Percentiles rank a stretch among this genome's conserved stretches.
phyloP scores from a whole-genome alignment of 2,888 invertebrate genomes.

The Agrochola lychnidis region DNA sequence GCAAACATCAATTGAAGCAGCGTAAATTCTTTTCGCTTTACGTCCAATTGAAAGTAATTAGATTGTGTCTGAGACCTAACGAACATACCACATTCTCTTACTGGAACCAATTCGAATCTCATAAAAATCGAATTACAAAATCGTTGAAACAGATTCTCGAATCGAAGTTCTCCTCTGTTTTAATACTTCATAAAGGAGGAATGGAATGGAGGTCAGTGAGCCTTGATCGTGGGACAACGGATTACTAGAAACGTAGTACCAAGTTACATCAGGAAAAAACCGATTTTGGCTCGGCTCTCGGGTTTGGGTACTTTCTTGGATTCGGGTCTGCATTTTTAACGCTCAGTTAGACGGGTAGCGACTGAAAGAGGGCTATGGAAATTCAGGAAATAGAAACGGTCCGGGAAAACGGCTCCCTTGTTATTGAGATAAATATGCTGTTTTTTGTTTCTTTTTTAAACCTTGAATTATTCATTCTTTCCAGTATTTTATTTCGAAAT shows the following conservation, averaged over 20 bases:
- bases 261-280: constrained; percentile 44
- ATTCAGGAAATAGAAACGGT: constrained; percentile 29
- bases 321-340: constrained; percentile 59
- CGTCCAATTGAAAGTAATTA: constrained; percentile 33
- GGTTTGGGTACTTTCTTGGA: constrained; percentile 43
- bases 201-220: constrained; percentile 18
- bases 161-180: constrained; percentile 1
- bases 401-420: constrained; percentile 4
- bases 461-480: constrained; percentile 26
- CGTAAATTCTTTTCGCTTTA: constrained; percentile 32
- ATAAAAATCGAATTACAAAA: constrained; percentile 23
- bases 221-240: not conserved
- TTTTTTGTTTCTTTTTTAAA: constrained; percentile 20
- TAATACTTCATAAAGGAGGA: constrained; percentile 22
- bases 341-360: constrained; percentile 48
- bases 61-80: constrained; percentile 20
- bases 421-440: constrained; percentile 15
- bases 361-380: constrained; percentile 26
- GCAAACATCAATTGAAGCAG: constrained; percentile 20
- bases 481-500: constrained; percentile 22
- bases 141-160: constrained; percentile 15
- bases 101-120: not conserved
- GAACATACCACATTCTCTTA: constrained; percentile 12
- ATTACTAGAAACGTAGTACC: constrained; percentile 38
- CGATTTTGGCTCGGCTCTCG: constrained; percentile 28